Evolutionary conservation across 2,113 vertebrate species (phyloP), one percentile per base, ranked within the genome.

Genomic region (Bettongia penicillata): DNA sequence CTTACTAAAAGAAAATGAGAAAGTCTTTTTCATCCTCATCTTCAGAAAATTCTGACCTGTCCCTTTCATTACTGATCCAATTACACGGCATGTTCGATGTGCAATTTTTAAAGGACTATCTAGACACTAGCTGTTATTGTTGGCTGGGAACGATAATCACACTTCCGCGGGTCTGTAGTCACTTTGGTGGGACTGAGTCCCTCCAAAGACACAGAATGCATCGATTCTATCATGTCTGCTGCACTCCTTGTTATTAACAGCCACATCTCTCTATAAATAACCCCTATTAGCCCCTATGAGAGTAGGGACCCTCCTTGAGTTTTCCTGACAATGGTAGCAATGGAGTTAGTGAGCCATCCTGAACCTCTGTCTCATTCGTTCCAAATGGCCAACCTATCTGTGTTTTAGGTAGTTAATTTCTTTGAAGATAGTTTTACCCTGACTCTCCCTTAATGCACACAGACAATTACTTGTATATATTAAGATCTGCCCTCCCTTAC

Each of bases 1-100:
- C 4, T 84, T 94, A 12, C 11, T 93, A 8, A 89, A 95, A 95
- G 24, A 93, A 91, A 84, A 84, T 84, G n/a, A 84, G 61, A 37
- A 37, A n/a, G 37, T 84, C 68, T 43, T 43, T n/a, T 22, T 22
- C 57, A 61, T 23, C 43, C 19, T 43, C 22, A 4, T 84, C 1
- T 22, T 84, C 19, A 84, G 68, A 84, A 43, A 19, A 84, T 43
- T 43, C n/a, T 84, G 68, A 77, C 4, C 37, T 77, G 12, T 7
- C 16, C 37, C 37, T 77, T 77, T 84, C n/a, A 2, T 84, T 43
- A 23, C 12, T 84, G n/a, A 43, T 23, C n/a, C 68, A 43, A 43
- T 43, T 16, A 84, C 19, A 8, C 43, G 16, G 0, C n/a, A 43
- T 23, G 5, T 43, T 19, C 68, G 22, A 23, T 84, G 37, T 8